Evolutionary conservation across 2,113 vertebrate species (phyloP).

Genomic region (human (Homo sapiens)): DNA sequence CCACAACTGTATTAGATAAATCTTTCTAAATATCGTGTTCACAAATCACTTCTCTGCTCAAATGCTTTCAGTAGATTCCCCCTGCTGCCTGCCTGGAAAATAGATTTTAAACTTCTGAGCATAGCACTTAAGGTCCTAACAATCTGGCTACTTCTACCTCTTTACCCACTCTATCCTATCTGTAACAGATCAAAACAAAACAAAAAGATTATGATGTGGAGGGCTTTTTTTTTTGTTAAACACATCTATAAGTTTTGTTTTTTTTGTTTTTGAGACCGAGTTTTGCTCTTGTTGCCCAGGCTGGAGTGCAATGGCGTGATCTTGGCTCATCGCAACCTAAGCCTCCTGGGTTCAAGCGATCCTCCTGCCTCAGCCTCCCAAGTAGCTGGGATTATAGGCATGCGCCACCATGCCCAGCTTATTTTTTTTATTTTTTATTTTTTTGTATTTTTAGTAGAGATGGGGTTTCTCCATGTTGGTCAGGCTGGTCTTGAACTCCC

Average conservation of each 20-base stretch:
- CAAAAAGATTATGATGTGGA: neutral
- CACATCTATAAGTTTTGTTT: neutral
- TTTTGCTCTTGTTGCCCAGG: no score
- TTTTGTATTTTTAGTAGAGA: no score
- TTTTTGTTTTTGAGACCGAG: no score
- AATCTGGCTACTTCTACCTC: neutral
- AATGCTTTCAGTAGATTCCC: neutral
- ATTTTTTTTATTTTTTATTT: no score
- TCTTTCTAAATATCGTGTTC: conserved; percentile 1
- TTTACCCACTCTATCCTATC: neutral
- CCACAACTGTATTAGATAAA: conserved; percentile 9
- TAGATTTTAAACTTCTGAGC: neutral
- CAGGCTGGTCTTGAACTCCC: no score
- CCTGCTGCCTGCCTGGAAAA: neutral
- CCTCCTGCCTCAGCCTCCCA: no score
- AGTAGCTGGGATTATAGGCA: no score
- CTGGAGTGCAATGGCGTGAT: no score
- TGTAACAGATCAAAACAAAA: conserved; percentile 1
- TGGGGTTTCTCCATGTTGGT: no score
- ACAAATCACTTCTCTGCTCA: conserved; percentile 28
- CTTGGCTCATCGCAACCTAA: no score
- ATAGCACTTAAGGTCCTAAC: neutral
- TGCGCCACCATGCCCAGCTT: no score
- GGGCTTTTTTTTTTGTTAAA: conserved; percentile 20
- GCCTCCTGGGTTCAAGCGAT: no score